Base-by-base conservation (phyloP, 2,113 vertebrate species). In the Perca fluviatilis region DNA sequence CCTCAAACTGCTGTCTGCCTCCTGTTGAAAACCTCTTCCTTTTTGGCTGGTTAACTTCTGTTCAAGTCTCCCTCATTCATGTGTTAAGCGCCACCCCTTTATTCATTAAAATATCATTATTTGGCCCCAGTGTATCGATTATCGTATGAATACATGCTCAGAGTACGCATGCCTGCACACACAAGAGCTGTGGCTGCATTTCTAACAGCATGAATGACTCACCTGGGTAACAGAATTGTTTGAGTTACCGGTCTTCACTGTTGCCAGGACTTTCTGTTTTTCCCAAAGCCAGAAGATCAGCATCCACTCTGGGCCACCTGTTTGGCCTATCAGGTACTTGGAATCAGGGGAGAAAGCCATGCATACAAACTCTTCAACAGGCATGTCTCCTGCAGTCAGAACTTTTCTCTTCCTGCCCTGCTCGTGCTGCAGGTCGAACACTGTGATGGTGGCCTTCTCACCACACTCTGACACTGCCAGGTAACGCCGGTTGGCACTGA, bases 301-400 rank as follows among this genome's bases (percentile, higher is more conserved):
- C 27, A 80, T 95, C 83, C 95, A 96, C 10, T 97, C 96, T 0
- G 97, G 97, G 3, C 92, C 93, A 0, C 93, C 96, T 0, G 96
- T 91, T 87, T 96, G 97, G 11, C 96, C 95, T 47, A 96, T 95
- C 25, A 99, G 90, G 88, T 96, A 95, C 77, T 95, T 97, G 57
- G 97, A 96, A 86, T 99, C 96, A 0, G 96, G 95, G 43, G 98
- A 99, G 93, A 99, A 99, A 46, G 96, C 97, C 89, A 99, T 82
- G 83, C 94, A 94, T 43, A 96, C 85, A 23, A 95, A 96, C 82
- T 94, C 94, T 43, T 93, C 91, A 77, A 88, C 93, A 0, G 70
- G 54, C 40, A 94, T 23, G 23, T 97, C 95, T 19, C 95, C 94
- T 11, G 88, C 86, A 6, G 80, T 95, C 86, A 98, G 91, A 33